Base-by-base conservation (phyloP, 2,888 invertebrate species). In the Clusia tigrina region DNA sequence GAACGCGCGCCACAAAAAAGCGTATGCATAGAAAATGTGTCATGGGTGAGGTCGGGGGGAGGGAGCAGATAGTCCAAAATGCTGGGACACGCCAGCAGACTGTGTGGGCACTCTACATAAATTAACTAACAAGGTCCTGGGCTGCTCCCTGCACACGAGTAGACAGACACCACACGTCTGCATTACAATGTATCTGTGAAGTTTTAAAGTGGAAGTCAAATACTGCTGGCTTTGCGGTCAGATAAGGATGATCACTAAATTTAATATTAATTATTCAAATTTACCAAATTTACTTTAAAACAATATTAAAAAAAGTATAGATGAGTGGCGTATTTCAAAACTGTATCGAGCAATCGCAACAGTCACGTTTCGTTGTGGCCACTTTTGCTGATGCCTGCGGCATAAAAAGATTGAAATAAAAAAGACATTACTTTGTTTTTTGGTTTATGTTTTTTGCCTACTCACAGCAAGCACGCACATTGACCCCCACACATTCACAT, bases 21-120 rank as follows among this genome's bases (percentile, higher is more conserved):
- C 22, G 37, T 10, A 25, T 59, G 59, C n/a, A n/a, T 60, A 25
- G 55, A 57, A 58, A 60, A 57, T 62, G 51, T 57, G 57, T 25
- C 57, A 46, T 42, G 46, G 32, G 57, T 62, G 52, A 57, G 37
- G 62, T 23, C 22, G 32, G 17, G 54, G 53, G 37, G 62, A 24
- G 20, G 32, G 17, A 57, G 53, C 57, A 53, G 54, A 56, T 61
- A 38, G 61, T 56, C 48, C 9, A 42, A 42, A 42, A n/a, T n/a
- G n/a, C n/a, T n/a, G 32, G 32, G 32, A 32, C 6, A 32, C 12
- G 5, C 5, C 12, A 32, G 32, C 32, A 32, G 32, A 32, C 12
- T 32, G 12, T 32, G 5, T 32, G 12, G 5, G 12, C 12, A 12
- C 12, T 32, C 32, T 32, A 32, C 5, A 9, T 32, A 32, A 32